A percentile compares a stretch with the other conserved stretches of the same genome.
Conservation (phyloP, 1,140 invertebrate genomes). For the Cherax quadricarinatus region DNA sequence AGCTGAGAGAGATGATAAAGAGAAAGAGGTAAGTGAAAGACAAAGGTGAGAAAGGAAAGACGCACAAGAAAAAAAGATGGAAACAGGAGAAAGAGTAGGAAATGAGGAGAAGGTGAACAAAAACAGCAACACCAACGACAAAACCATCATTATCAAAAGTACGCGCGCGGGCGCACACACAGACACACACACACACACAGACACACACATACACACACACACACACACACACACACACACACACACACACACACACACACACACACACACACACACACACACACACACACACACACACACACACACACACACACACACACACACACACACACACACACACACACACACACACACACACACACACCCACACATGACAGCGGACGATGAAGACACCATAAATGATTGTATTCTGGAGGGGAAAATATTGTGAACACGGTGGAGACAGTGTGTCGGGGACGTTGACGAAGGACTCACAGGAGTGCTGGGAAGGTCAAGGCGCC, state of each 20-base stretch:
- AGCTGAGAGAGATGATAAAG: too few relatives aligned
- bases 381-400: neutral
- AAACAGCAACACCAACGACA: too few relatives aligned
- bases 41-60: too few relatives aligned
- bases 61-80: too few relatives aligned
- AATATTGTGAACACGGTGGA: neutral
- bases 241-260: neutral
- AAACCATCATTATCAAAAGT: too few relatives aligned
- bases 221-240: neutral
- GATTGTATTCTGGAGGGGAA: neutral
- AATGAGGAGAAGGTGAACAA: too few relatives aligned
- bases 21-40: too few relatives aligned
- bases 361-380: neutral
- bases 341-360: neutral
- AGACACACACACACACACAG: too few relatives aligned
- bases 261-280: constrained; percentile 19
- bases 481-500: neutral
- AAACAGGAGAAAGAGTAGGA: too few relatives aligned
- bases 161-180: too few relatives aligned
- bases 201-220: constrained; percentile 19
- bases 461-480: neutral
- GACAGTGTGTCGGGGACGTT: constrained; percentile 2
- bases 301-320: neutral
- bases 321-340: constrained; percentile 3
- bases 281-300: neutral